Percentiles rank a stretch among this genome's conserved stretches.
Conservation (phyloP, 2,888 invertebrate genomes). For the Clusia tigrina region DNA sequence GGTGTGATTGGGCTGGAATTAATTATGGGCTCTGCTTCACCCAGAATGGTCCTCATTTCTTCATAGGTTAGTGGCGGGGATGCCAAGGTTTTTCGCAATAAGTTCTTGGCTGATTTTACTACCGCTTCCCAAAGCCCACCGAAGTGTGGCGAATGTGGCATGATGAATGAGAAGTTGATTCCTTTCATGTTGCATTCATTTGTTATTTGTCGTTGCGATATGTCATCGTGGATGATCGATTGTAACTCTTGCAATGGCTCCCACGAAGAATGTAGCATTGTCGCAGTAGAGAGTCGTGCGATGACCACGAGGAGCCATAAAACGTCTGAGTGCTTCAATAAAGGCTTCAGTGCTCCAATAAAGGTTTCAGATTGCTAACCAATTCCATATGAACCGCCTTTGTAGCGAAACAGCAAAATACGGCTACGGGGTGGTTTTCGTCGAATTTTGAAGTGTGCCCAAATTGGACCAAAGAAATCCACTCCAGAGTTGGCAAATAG, state of each 20-base stretch:
- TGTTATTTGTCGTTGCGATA: too few relatives aligned
- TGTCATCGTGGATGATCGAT: too few relatives aligned
- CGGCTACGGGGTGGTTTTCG: constrained; percentile 7
- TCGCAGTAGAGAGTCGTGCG: too few relatives aligned
- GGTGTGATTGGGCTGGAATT: constrained; percentile 21
- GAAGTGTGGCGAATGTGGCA: neutral
- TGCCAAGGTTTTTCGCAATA: constrained; percentile 6
- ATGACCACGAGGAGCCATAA: constrained; percentile 1
- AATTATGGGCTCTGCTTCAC: too few relatives aligned
- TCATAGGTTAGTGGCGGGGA: constrained; percentile 8
- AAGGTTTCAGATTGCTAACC: constrained; percentile 17
- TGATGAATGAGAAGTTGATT: neutral
- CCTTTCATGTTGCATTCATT: neutral
- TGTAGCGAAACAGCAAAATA: constrained; percentile 14
- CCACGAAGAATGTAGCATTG: neutral
- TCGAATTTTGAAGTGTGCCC: constrained; percentile 17
- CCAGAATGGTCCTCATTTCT: constrained; percentile 5
- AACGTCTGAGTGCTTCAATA: neutral
- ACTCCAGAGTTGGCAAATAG: too few relatives aligned
- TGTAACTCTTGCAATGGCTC: too few relatives aligned
- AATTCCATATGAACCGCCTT: constrained; percentile 19
- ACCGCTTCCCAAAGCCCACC: constrained; percentile 14
- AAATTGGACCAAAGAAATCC: too few relatives aligned
- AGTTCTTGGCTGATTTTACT: constrained; percentile 23
- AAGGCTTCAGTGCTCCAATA: constrained; percentile 9